Evolutionary conservation across 1,140 invertebrate species (phyloP).

Genomic region (Gonatopus flavifemur): DNA sequence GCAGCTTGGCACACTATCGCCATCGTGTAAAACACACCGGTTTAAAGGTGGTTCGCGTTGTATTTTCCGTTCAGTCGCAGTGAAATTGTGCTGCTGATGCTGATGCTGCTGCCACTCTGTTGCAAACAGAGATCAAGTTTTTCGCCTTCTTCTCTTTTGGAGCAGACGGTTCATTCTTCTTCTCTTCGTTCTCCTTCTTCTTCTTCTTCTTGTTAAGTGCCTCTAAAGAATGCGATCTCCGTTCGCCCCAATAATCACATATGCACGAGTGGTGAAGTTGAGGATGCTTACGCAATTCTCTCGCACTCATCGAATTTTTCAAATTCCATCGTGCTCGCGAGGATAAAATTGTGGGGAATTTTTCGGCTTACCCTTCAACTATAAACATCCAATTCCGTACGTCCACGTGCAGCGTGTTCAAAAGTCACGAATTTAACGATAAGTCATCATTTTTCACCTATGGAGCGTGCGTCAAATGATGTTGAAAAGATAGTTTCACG

Average conservation of each 20-base stretch:
- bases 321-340: constrained; percentile 23
- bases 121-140: not conserved
- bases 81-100: not conserved
- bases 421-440: too few species aligned
- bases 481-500: too few species aligned
- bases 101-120: not conserved
- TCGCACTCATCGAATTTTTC: constrained; percentile 38
- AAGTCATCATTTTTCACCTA: too few species aligned
- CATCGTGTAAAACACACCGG: too few species aligned
- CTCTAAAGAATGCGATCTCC: constrained; percentile 39
- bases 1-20: too few species aligned
- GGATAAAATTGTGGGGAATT: not conserved
- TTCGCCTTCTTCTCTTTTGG: constrained; percentile 4
- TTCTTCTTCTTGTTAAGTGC: constrained; percentile 11
- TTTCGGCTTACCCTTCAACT: not conserved
- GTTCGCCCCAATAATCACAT: constrained; percentile 46
- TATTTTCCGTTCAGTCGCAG: constrained; percentile 29
- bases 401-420: not conserved
- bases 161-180: constrained; percentile 1
- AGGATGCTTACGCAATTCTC: constrained; percentile 43
- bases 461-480: too few species aligned
- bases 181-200: constrained; percentile 8
- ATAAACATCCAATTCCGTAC: not conserved
- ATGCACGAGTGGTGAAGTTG: constrained; percentile 26
- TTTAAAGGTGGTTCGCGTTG: constrained; percentile 31